Evolutionary conservation across 53 echinoderm and acorn worm species (phyloP), one percentile per base, ranked within the genome.

Genomic region (Stichopus horrens): DNA sequence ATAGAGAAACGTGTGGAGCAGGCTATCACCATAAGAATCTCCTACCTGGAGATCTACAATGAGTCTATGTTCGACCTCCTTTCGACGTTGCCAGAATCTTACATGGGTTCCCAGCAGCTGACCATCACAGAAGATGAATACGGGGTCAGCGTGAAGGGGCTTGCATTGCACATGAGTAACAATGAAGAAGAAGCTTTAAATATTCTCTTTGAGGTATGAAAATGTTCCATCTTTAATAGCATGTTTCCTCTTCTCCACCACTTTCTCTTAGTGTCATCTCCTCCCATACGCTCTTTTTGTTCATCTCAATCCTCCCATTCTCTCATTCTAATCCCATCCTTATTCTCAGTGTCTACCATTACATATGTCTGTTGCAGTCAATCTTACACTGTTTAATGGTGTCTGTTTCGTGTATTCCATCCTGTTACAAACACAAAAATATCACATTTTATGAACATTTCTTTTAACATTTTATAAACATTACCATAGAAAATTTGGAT

Each of bases 101-200:
- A 88, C 60, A 91, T 91, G 92, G 86, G 87, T 1, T 87, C 79
- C 23, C 74, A 93, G 79, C 92, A 91, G 82, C 94, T 97, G 95
- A 95, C 98, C 76, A 95, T 97, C 75, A 91, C 87, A n/a, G 98
- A 97, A 85, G 95, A 97, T 54, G 98, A 95, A 92, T 95, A 91
- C 88, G 98, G 98, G 1, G 93, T 97, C 79, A 91, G 91, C 60
- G 89, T 97, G 89, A 97, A 97, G 88, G 98, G 98, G 8, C 84
- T 97, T 52, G 89, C 95, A 16, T 84, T 95, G 20, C 98, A 97
- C 89, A 88, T 95, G 19, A 93, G 94, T n/a, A 92, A 95, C 76
- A 97, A 94, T 86, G 98, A 97, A 73, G 98, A 97, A 86, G 98
- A 97, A 78, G 98, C 98, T 5, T 88, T 97, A 5, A 97, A 97